Base-by-base conservation (phyloP, 2,113 vertebrate genomes). In the Prochilodus magdalenae region DNA sequence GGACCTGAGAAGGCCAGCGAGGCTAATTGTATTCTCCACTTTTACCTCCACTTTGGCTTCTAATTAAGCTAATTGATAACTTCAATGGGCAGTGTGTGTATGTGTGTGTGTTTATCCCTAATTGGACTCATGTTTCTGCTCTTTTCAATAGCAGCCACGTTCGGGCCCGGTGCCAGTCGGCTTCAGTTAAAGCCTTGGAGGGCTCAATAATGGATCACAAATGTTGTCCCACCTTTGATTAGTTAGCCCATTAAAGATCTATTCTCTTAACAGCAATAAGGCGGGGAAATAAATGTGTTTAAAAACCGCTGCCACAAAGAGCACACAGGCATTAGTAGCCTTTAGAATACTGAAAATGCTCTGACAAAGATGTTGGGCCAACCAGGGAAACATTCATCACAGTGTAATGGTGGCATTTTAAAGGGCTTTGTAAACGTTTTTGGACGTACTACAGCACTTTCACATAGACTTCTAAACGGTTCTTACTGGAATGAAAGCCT, bases 41-140 rank as follows among this genome's bases (percentile, higher is more conserved):
- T 67, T 87, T 87, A 89, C 87, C 87, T 91, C 86, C 87, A 87
- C 87, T 89, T 82, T 84, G 85, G 73, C 86, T 77, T 81, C 83
- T 93, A 93, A 92, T 92, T 92, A 89, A 88, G 87, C 89, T 92
- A 91, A 94, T 93, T 94, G 90, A 92, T 92, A 93, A 88, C 87
- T 88, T 88, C 90, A 93, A 66, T 81, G 53, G 51, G 20, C 27
- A 55, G 72, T 40, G 20, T 75, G 24, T 73, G 72, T 73, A 51
- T 75, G 73, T n/a, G 73, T 62, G 73, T 40, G 30, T 62, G 18
- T 36, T 36, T 15, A 22, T 27, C 24, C 20, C 83, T 90, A 91
- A 92, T 92, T 89, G 90, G 91, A 90, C 78, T 62, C 85, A 88
- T 92, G 85, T 91, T 90, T 88, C 84, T n/a, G 78, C 81, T 73